phyloP scores from a whole-genome alignment of 1,140 invertebrate genomes.

The Zaprionus camerounensis region DNA sequence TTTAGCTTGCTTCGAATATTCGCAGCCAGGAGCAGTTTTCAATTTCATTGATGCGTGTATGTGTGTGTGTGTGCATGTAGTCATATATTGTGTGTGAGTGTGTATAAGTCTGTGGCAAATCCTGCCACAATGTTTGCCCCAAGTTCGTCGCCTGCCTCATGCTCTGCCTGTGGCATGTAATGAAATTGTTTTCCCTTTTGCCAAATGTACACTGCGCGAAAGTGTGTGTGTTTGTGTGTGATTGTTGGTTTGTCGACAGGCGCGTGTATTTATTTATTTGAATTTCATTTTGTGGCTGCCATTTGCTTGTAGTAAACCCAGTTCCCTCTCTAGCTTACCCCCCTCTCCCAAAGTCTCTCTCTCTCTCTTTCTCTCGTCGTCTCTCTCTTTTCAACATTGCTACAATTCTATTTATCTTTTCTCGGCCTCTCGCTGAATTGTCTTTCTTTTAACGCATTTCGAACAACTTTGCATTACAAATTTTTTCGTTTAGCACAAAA shows the following conservation, averaged over 20 bases:
- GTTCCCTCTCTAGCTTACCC: background rate
- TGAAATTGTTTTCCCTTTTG: slow-evolving; percentile 72
- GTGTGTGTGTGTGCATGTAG: background rate
- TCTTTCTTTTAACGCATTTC: slow-evolving; percentile 68
- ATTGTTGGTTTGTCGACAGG: slow-evolving; percentile 23
- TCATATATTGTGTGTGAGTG: background rate
- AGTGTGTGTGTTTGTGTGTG: slow-evolving; percentile 24
- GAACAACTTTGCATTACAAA: slow-evolving; percentile 75
- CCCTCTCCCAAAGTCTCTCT: background rate
- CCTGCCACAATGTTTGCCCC: slow-evolving; percentile 32
- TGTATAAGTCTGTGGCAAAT: slow-evolving; percentile 4
- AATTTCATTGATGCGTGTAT: slow-evolving; percentile 63
- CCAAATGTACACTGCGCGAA: slow-evolving; percentile 48
- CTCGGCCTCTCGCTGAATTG: slow-evolving; percentile 11
- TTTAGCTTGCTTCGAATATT: slow-evolving; percentile 14
- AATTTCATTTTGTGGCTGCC: slow-evolving; percentile 76
- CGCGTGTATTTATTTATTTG: slow-evolving; percentile 77
- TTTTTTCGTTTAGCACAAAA: slow-evolving; percentile 55
- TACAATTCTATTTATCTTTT: slow-evolving; percentile 39
- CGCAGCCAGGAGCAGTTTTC: slow-evolving; percentile 55
- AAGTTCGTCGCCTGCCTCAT: slow-evolving; percentile 9
- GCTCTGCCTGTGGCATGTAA: slow-evolving; percentile 41
- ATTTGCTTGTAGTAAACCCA: slow-evolving; percentile 32
- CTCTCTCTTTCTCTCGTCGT: background rate
- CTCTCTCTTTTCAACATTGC: background rate